Conservation (phyloP, 2,888 invertebrate genomes). For the Glaucopsyche alexis region DNA sequence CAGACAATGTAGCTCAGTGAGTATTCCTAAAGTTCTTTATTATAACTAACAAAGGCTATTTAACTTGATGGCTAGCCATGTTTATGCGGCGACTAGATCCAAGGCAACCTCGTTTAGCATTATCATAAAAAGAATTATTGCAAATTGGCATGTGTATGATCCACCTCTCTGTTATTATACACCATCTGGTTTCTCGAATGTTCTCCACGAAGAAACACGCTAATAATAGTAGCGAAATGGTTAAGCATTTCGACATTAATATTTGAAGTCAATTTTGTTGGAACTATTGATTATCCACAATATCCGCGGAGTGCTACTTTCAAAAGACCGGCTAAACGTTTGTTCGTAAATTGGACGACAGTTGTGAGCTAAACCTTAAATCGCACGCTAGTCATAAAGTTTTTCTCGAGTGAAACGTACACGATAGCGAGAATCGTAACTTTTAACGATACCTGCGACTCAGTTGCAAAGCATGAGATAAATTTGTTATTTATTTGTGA, state of each 20-base stretch:
- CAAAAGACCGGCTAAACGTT: background rate
- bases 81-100: constrained; percentile 30
- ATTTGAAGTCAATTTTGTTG: constrained; percentile 39
- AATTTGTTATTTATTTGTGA: no score
- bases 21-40: constrained; percentile 38
- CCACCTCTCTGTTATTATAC: constrained; percentile 41
- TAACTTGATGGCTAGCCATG: constrained; percentile 31
- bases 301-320: background rate
- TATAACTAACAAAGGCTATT: constrained; percentile 34
- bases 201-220: constrained; percentile 34
- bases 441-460: no score
- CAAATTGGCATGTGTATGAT: constrained; percentile 41
- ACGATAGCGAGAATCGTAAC: no score
- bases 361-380: background rate
- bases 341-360: constrained; percentile 6
- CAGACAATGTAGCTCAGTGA: constrained; percentile 37
- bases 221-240: constrained; percentile 41
- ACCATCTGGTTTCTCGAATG: constrained; percentile 41
- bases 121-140: constrained; percentile 41
- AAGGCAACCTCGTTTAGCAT: constrained; percentile 37
- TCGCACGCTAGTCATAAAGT: no score
- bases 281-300: constrained; percentile 28
- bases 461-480: no score
- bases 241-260: constrained; percentile 36
- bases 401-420: no score